phyloP scores from a whole-genome alignment of 2,113 vertebrate species.

The Delphinapterus leucas region DNA sequence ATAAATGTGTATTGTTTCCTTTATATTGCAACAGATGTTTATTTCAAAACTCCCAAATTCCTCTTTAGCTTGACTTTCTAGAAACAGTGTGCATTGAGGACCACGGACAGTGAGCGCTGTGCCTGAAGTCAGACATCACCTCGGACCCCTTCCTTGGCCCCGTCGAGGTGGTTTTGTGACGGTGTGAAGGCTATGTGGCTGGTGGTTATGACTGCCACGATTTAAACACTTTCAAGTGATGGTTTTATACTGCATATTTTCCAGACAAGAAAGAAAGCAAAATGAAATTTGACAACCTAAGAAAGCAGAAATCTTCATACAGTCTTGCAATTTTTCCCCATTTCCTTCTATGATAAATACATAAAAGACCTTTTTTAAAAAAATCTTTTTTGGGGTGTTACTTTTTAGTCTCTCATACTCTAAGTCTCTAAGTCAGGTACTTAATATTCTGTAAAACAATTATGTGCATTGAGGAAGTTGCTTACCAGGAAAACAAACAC shows the following conservation, averaged over 20 bases:
- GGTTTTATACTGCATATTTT: not conserved
- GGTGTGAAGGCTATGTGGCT: not conserved
- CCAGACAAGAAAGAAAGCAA: not conserved
- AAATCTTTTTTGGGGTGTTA: not conserved
- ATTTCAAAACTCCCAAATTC: not conserved
- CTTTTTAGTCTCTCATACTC: not conserved
- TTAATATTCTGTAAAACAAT: not conserved
- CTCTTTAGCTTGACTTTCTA: not conserved
- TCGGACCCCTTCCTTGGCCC: not conserved
- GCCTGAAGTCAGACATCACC: not conserved
- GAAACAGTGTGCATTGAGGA: not conserved
- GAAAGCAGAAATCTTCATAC: not conserved
- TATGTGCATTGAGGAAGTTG: not conserved
- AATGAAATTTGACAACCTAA: not conserved
- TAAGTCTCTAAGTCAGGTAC: not conserved
- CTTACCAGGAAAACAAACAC: not conserved
- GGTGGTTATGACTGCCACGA: not conserved
- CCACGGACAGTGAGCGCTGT: not conserved
- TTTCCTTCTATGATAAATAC: not conserved
- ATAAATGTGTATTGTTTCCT: not conserved
- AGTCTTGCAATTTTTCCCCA: not conserved
- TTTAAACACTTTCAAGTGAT: not conserved
- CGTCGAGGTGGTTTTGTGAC: not conserved
- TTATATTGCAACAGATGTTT: not conserved
- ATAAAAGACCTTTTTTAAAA: not conserved